Conservation (phyloP, 2,888 invertebrate genomes). For the Lacanobia wlatinum region DNA sequence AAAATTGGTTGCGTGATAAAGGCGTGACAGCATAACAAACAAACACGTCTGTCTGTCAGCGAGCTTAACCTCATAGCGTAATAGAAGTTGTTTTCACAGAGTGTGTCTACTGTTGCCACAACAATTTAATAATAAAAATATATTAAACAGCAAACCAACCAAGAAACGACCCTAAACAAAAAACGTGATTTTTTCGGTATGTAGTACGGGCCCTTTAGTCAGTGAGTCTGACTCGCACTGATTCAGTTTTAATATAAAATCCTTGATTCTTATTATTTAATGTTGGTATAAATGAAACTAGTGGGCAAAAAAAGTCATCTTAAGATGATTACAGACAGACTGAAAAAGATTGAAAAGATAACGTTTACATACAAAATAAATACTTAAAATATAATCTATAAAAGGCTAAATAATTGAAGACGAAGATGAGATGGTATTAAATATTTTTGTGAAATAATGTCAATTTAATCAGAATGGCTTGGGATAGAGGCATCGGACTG, state of each 20-base stretch:
- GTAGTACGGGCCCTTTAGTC: no score
- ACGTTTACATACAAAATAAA: not conserved
- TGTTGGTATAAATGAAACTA: conserved; percentile 49
- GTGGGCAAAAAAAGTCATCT: conserved; percentile 46
- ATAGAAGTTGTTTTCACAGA: no score
- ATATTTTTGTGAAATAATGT: conserved; percentile 14
- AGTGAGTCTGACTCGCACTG: not conserved
- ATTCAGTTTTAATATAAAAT: no score
- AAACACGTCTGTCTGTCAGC: no score
- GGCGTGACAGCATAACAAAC: no score
- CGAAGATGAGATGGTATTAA: conserved; percentile 9
- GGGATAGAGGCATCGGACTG: not conserved
- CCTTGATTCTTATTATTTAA: not conserved
- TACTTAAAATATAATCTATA: not conserved
- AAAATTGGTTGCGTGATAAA: no score
- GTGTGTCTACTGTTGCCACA: no score
- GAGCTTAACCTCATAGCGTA: no score
- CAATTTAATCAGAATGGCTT: not conserved
- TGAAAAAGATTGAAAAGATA: conserved; percentile 2
- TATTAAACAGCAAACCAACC: no score
- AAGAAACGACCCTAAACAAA: no score
- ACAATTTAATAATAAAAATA: no score
- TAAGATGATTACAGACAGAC: conserved; percentile 55
- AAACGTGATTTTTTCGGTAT: no score
- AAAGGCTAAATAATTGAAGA: not conserved